A percentile compares a stretch with the other conserved stretches of the same genome.
phyloP scores from a whole-genome alignment of 2,888 invertebrate species.

The Ochropacha duplaris region DNA sequence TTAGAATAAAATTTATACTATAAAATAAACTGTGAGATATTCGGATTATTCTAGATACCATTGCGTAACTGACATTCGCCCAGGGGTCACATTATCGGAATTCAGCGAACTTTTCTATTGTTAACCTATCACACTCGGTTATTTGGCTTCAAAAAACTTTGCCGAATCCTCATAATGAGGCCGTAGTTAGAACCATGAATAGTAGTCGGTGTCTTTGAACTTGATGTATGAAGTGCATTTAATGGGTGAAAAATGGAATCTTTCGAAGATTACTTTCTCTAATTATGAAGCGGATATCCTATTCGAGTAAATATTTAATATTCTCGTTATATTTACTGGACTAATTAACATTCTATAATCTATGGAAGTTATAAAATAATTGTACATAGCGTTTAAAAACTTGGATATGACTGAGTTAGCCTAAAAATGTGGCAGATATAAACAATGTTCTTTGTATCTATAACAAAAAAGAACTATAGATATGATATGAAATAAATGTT shows the following conservation, averaged over 20 bases:
- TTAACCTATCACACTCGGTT: no score
- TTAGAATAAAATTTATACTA: no score
- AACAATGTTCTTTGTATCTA: conserved; percentile 10
- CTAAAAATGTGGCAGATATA: not conserved
- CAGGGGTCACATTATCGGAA: no score
- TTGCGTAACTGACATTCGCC: no score
- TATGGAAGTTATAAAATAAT: not conserved
- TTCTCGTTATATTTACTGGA: not conserved
- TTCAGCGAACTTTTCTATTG: no score
- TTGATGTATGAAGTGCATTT: not conserved
- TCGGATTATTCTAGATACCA: no score
- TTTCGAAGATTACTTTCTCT: not conserved
- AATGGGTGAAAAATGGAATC: not conserved
- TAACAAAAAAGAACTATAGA: conserved; percentile 21
- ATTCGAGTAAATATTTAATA: not conserved
- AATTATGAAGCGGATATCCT: not conserved
- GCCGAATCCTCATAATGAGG: no score
- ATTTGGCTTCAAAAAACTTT: no score
- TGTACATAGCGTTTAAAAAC: not conserved
- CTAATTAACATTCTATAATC: not conserved
- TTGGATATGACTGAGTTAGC: not conserved
- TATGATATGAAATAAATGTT: conserved; percentile 6
- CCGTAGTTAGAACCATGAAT: no score
- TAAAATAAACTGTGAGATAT: no score
- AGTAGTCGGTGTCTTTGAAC: no score